Conservation (phyloP, 2,888 invertebrate species). For the Siphlonurus alternatus region DNA sequence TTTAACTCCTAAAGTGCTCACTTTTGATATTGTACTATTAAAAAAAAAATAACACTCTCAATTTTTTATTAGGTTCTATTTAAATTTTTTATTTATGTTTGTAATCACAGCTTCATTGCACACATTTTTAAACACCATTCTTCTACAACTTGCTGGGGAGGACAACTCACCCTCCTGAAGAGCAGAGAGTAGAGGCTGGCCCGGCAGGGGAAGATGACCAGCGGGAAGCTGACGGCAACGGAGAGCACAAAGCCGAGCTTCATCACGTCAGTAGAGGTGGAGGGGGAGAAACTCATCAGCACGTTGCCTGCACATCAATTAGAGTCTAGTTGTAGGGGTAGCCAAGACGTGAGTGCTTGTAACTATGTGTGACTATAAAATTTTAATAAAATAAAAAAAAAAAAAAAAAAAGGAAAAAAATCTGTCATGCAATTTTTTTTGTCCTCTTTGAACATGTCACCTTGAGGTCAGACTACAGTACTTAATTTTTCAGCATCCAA, state of each 20-base stretch:
- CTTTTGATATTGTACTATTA: too few species aligned
- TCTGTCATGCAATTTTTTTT: too few species aligned
- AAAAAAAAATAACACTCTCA: too few species aligned
- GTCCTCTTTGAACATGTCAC: too few species aligned
- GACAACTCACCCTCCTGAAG: conserved; percentile 51
- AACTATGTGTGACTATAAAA: conserved; percentile 3
- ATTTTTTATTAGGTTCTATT: too few species aligned
- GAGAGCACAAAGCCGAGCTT: conserved; percentile 91
- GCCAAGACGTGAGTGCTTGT: conserved; percentile 7
- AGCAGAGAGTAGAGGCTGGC: conserved; percentile 84
- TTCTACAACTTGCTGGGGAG: too few species aligned
- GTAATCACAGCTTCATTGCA: too few species aligned
- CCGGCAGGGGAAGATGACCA: conserved; percentile 91
- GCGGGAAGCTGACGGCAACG: conserved; percentile 88
- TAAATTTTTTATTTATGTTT: too few species aligned
- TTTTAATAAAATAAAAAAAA: conserved; percentile 2
- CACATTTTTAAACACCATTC: too few species aligned
- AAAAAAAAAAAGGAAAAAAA: not conserved
- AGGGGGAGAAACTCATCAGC: conserved; percentile 67
- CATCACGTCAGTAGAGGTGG: conserved; percentile 69
- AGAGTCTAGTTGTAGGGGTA: conserved; percentile 1
- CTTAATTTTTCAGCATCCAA: too few species aligned
- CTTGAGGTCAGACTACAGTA: too few species aligned
- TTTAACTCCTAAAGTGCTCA: too few species aligned
- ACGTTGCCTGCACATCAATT: conserved; percentile 56